Evolutionary conservation across 2,113 vertebrate species (phyloP).

Genomic region (Petaurus breviceps): DNA sequence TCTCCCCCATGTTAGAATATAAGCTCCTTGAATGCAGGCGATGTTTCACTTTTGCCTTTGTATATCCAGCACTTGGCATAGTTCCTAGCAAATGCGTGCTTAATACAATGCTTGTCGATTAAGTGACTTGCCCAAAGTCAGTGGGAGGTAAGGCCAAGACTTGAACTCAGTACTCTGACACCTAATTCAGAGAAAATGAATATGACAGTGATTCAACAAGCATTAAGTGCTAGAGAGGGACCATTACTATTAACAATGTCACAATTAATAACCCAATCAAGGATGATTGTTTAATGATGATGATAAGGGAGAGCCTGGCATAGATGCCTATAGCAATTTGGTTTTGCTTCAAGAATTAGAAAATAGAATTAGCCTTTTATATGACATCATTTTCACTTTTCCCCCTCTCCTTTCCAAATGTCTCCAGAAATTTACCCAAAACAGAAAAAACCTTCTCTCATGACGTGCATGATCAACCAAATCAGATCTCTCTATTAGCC

Average conservation of each 20-base stretch:
- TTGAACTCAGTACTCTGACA: not conserved
- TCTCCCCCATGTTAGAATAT: not conserved
- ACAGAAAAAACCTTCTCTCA: not conserved
- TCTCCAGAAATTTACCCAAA: not conserved
- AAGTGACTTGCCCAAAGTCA: not conserved
- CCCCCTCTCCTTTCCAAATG: not conserved
- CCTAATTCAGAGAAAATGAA: not conserved
- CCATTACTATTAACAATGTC: no score
- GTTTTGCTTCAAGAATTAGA: not conserved
- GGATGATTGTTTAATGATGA: not conserved
- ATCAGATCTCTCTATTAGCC: not conserved
- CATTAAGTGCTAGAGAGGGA: not conserved
- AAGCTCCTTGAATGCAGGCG: not conserved
- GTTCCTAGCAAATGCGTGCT: not conserved
- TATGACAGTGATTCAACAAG: not conserved
- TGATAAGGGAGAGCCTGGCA: not conserved
- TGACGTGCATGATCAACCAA: not conserved
- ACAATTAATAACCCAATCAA: not conserved
- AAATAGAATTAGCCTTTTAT: not conserved
- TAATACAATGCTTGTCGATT: not conserved
- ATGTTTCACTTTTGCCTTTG: not conserved
- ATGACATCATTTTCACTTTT: not conserved
- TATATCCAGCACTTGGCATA: no score
- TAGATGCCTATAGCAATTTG: not conserved
- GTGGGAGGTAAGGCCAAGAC: not conserved